These are phyloP conservation scores for Tetanocera ferruginea DNA, from an alignment of 2,888 invertebrate genomes.

Conservation along the genomic window DNA sequence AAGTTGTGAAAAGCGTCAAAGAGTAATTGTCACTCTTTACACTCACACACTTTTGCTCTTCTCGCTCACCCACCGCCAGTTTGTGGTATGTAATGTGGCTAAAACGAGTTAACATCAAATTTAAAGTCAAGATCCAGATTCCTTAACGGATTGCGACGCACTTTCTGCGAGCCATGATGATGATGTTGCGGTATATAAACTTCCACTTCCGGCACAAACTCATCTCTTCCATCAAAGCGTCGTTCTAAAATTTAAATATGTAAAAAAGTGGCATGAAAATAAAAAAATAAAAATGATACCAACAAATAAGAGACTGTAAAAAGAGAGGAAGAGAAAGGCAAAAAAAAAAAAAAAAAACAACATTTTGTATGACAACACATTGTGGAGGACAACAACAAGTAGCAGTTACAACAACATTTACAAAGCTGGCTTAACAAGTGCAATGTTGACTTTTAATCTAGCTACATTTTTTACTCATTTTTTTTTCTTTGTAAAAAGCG, in stretches of 20 bases:
- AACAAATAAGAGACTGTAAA: not conserved
- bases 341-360: not conserved
- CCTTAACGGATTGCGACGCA: slow-evolving; percentile 63
- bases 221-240: slow-evolving; percentile 44
- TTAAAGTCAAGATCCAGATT: slow-evolving; percentile 67
- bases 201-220: slow-evolving; percentile 60
- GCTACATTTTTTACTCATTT: too few relatives aligned
- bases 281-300: not conserved
- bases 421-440: not conserved
- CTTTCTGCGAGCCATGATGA: slow-evolving; percentile 63
- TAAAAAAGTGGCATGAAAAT: not conserved
- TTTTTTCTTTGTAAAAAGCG: not conserved
- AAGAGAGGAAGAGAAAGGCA: not conserved
- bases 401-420: not conserved
- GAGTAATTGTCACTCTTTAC: not conserved
- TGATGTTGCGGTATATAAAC: slow-evolving; percentile 65
- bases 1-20: not conserved
- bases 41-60: not conserved
- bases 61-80: not conserved
- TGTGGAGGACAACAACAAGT: slow-evolving; percentile 12
- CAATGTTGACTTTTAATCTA: slow-evolving; percentile 26
- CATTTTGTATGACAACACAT: not conserved
- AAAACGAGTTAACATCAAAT: slow-evolving; percentile 67
- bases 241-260: not conserved
- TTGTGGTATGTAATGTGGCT: slow-evolving; percentile 52